Conservation (phyloP, 2,797 vertebrate species). For the Hirundo rustica region DNA sequence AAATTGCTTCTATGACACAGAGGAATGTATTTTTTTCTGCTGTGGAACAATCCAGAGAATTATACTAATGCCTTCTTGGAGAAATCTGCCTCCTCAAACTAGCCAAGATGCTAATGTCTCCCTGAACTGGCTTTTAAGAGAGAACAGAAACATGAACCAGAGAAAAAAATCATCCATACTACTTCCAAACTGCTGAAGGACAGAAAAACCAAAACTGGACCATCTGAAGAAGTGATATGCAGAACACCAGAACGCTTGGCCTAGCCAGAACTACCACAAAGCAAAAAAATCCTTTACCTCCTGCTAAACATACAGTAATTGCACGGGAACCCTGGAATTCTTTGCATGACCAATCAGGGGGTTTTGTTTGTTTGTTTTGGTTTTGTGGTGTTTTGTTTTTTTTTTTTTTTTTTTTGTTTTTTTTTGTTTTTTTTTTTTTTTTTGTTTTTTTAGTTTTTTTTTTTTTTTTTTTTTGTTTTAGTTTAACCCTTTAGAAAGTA, state of each 20-base stretch:
- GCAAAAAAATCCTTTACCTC: not conserved
- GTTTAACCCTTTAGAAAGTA: not conserved
- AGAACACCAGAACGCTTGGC: not conserved
- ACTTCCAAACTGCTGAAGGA: not conserved
- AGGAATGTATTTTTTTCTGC: not conserved
- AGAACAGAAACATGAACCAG: not conserved
- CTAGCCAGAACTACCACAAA: not conserved
- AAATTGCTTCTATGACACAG: not conserved
- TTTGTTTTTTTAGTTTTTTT: not conserved
- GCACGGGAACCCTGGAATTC: not conserved
- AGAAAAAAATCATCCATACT: not conserved
- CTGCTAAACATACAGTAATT: not conserved
- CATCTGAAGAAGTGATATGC: not conserved
- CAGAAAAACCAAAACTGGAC: not conserved
- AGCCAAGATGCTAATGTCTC: not conserved
- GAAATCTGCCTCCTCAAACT: not conserved
- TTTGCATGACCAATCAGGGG: not conserved
- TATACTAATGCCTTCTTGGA: not conserved
- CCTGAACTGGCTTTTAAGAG: not conserved
- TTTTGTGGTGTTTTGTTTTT: too few species aligned
- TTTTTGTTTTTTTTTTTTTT: not conserved
- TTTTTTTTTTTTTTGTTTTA: too few species aligned
- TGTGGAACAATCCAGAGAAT: not conserved
- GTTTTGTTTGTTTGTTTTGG: too few species aligned
- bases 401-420: not conserved